These are phyloP conservation scores for Actenoides hombroni DNA, from an alignment of 2,113 vertebrate species.

Conservation along the genomic window DNA sequence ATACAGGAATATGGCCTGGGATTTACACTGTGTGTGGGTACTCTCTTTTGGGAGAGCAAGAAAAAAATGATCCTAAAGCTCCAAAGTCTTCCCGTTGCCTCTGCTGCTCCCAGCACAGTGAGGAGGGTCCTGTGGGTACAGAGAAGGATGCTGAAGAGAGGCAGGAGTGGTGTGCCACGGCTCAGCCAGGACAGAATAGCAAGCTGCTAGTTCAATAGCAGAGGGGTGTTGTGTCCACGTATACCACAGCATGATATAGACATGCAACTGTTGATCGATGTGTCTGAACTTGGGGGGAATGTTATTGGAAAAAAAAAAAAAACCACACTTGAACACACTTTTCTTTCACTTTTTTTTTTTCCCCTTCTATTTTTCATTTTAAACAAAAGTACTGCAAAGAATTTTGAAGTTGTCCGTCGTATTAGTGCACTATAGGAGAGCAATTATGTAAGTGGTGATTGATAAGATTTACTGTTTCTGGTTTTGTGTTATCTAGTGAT, in stretches of 20 bases:
- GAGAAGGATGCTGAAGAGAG: background rate
- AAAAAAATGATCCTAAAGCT: background rate
- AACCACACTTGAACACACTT: background rate
- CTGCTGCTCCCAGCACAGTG: background rate
- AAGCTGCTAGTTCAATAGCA: rapidly evolving
- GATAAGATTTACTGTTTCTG: background rate
- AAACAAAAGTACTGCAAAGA: background rate
- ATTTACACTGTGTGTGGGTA: background rate
- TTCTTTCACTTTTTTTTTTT: background rate
- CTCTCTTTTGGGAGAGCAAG: background rate
- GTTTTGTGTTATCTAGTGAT: background rate
- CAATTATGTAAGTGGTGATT: background rate
- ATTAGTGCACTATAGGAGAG: background rate
- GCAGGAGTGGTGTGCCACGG: background rate
- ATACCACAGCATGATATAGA: rapidly evolving
- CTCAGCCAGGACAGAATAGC: background rate
- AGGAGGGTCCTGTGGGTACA: rapidly evolving
- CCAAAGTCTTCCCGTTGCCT: background rate
- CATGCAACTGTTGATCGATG: rapidly evolving
- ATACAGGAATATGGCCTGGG: rapidly evolving
- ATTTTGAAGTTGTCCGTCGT: background rate
- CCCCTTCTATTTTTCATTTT: background rate
- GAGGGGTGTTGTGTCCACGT: rapidly evolving
- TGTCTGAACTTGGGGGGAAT: background rate
- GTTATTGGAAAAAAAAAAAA: background rate